Evolutionary conservation across 2,888 invertebrate genomes (phyloP), one percentile per base, ranked within the genome.

Genomic region (Muscina levida): DNA sequence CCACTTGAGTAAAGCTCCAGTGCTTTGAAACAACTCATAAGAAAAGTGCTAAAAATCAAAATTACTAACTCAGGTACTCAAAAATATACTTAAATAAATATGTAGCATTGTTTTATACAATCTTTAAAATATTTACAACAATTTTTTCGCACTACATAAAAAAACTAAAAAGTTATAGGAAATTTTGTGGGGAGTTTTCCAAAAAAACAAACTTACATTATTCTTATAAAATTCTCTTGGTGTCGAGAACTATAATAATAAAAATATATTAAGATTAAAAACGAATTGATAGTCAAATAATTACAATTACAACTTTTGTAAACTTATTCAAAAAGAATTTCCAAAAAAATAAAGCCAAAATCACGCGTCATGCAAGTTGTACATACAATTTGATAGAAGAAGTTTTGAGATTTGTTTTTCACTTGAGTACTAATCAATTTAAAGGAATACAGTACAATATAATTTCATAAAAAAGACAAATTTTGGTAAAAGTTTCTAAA

Each of bases 181-280:
- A n/a, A n/a, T n/a, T n/a, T n/a, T 72, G 26, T 26, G n/a, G n/a
- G n/a, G n/a, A n/a, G n/a, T n/a, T n/a, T n/a, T n/a, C n/a, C n/a
- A n/a, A n/a, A n/a, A n/a, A n/a, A n/a, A n/a, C 15, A n/a, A 83
- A 88, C 88, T 88, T 88, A 88, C 88, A 85, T 87, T 86, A 85
- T 83, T 83, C 82, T 84, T 85, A 83, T 85, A 84, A 85, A 84
- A 85, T 83, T 84, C 86, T 86, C 84, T 85, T 83, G 87, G 85
- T 84, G 87, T 87, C 85, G 72, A 72, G 51, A 78, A 79, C 78
- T 82, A 73, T 71, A 76, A 72, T 67, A 53, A 72, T 31, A 31
- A 76, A 72, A 65, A 62, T 57, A 26, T 65, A 70, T 70, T 17
- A n/a, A 44, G 67, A 67, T 72, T 72, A 66, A 82, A 82, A 77